Percentiles rank a stretch among this genome's conserved stretches.
Conservation (phyloP, 2,888 invertebrate genomes). For the Amphipoea lucens region DNA sequence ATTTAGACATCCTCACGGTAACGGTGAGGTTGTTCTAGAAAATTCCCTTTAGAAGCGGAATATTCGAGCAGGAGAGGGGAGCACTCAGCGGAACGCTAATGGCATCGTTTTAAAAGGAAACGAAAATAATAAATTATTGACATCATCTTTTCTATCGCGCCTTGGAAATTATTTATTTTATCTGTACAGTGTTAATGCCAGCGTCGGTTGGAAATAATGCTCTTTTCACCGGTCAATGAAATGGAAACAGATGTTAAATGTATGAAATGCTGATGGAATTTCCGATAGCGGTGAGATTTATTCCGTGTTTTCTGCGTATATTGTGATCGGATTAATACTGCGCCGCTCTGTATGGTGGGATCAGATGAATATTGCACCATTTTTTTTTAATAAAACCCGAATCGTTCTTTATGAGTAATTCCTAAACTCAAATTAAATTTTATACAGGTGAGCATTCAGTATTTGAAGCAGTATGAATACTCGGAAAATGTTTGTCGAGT, state of each 20-base stretch:
- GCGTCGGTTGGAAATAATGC: conserved; percentile 76
- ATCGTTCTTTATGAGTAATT: background rate
- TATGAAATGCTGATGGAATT: conserved; percentile 78
- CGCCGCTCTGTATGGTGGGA: background rate
- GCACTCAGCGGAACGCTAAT: conserved; percentile 84
- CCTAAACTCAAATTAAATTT: background rate
- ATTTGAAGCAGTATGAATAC: background rate
- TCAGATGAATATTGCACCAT: conserved; percentile 22
- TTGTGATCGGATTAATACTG: conserved; percentile 57
- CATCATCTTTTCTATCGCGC: conserved; percentile 81
- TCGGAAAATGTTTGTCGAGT: background rate
- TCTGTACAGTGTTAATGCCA: conserved; percentile 68
- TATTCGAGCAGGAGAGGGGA: conserved; percentile 78
- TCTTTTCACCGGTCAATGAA: conserved; percentile 80
- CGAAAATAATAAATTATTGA: conserved; percentile 88
- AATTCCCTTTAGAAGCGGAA: conserved; percentile 77
- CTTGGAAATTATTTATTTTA: conserved; percentile 81
- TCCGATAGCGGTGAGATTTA: conserved; percentile 68
- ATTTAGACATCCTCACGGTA: conserved; percentile 77
- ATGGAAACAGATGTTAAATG: conserved; percentile 81
- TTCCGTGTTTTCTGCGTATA: conserved; percentile 53
- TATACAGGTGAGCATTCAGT: background rate
- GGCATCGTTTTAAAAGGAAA: conserved; percentile 85
- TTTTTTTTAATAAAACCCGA: background rate
- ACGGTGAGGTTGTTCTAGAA: conserved; percentile 77